These are phyloP conservation scores for Tragelaphus strepsiceros DNA, from an alignment of 2,113 vertebrate genomes.

Conservation along the genomic window DNA sequence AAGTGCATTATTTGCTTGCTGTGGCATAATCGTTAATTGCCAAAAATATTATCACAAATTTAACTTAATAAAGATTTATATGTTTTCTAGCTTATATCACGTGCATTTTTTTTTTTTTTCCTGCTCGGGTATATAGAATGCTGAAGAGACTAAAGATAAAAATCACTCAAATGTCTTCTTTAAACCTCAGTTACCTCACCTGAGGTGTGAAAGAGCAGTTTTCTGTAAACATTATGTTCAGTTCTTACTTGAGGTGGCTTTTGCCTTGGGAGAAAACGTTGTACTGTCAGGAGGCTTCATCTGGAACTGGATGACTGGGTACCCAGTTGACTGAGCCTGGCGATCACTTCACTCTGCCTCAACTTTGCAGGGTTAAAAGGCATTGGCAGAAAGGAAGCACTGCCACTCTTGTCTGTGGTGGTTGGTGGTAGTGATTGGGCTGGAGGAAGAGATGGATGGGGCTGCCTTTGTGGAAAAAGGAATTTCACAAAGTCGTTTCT, in stretches of 20 bases:
- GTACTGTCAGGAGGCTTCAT: background rate
- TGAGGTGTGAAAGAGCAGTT: background rate
- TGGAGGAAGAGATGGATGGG: background rate
- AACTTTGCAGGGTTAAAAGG: background rate
- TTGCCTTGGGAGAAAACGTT: background rate
- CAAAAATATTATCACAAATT: slow-evolving; percentile 15
- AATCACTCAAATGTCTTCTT: background rate
- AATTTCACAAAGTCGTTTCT: background rate
- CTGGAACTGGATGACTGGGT: background rate
- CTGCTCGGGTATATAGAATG: background rate
- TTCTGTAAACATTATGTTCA: background rate
- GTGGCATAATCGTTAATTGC: background rate
- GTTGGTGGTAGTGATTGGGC: background rate
- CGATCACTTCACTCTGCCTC: background rate
- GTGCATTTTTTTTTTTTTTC: background rate
- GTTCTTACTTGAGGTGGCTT: background rate
- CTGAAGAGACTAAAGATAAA: background rate
- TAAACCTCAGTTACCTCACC: background rate
- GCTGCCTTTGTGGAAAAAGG: background rate
- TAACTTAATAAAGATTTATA: background rate
- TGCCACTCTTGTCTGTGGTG: background rate
- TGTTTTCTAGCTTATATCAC: background rate
- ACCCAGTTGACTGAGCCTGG: background rate
- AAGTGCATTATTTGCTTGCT: background rate
- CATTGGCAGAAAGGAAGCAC: background rate